These are phyloP conservation scores for Apamea monoglypha DNA, from an alignment of 2,888 invertebrate genomes.

Conservation along the genomic window DNA sequence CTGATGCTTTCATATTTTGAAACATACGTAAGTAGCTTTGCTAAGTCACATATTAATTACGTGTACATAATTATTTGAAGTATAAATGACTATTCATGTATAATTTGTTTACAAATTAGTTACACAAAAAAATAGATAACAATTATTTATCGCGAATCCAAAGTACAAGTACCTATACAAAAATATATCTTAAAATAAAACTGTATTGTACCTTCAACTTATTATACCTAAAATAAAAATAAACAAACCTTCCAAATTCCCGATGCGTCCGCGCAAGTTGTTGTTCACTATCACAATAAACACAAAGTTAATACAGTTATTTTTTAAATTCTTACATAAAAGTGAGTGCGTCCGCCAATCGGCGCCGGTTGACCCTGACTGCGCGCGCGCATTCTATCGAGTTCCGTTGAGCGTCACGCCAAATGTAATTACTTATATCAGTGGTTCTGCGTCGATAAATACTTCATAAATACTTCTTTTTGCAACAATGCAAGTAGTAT, in stretches of 20 bases:
- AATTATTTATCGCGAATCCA: slow-evolving; percentile 25
- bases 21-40: no score
- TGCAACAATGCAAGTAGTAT: background rate
- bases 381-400: slow-evolving; percentile 57
- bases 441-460: slow-evolving; percentile 5
- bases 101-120: slow-evolving; percentile 28
- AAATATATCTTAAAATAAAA: background rate
- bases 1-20: background rate
- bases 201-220: background rate
- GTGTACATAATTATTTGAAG: background rate
- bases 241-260: slow-evolving; percentile 33
- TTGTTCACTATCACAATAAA: slow-evolving; percentile 33
- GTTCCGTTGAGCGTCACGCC: slow-evolving; percentile 42
- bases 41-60: background rate
- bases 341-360: slow-evolving; percentile 50
- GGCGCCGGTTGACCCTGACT: slow-evolving; percentile 71
- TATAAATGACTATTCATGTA: background rate
- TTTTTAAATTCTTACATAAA: background rate
- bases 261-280: background rate
- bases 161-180: slow-evolving; percentile 22
- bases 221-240: background rate
- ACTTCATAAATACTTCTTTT: no score
- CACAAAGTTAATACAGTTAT: slow-evolving; percentile 9
- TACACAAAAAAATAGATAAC: slow-evolving; percentile 24
- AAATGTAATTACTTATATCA: slow-evolving; percentile 36